Evolutionary conservation across 2,797 vertebrate species (phyloP).

Genomic region (Neopelma chrysocephalum): DNA sequence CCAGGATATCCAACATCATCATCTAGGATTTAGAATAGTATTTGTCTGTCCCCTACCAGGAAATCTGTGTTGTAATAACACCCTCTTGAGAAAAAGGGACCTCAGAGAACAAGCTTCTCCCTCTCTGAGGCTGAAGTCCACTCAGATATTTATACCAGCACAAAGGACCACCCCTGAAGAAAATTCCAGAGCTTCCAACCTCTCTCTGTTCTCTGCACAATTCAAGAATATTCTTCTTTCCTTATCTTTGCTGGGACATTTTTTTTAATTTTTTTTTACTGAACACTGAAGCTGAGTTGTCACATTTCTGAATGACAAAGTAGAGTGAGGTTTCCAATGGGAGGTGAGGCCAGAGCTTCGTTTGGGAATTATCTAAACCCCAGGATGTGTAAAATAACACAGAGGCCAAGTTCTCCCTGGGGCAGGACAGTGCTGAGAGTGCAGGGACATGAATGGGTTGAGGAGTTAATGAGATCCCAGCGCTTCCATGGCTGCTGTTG

Average conservation of each 20-base stretch:
- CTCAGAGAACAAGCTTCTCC: neutral
- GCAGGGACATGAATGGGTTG: neutral
- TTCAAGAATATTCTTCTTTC: neutral
- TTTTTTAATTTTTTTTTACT: neutral
- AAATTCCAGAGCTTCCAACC: neutral
- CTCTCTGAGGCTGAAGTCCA: neutral
- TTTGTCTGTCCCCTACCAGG: neutral
- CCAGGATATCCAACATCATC: neutral
- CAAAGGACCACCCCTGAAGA: neutral
- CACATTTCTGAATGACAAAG: fast-evolving
- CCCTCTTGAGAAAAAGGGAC: neutral
- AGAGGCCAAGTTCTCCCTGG: neutral
- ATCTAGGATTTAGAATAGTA: neutral
- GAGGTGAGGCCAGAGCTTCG: neutral
- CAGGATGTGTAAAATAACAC: neutral
- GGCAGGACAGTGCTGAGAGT: neutral
- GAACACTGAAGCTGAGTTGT: neutral
- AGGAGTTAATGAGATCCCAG: neutral
- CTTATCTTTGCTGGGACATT: neutral
- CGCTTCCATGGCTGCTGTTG: slow-evolving; percentile 44
- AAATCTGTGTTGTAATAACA: neutral
- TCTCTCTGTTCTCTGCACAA: neutral
- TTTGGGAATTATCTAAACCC: neutral
- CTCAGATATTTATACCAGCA: neutral
- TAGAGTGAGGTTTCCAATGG: neutral